Percentiles rank a stretch among this genome's conserved stretches.
phyloP scores from a whole-genome alignment of 2,888 invertebrate genomes.

The Strigamia transsilvanica region DNA sequence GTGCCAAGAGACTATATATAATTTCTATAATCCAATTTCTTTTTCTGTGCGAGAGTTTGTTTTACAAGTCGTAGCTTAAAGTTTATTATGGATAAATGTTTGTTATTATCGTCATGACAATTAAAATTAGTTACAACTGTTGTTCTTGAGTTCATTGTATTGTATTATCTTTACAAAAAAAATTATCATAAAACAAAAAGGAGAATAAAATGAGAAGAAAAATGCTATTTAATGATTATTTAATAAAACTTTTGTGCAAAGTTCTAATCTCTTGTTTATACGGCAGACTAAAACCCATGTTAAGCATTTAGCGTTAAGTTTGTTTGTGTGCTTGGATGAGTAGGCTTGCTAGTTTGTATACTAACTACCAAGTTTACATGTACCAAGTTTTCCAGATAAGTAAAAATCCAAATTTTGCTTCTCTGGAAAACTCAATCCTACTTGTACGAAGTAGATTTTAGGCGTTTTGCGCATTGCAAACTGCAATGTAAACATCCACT shows the following conservation, averaged over 20 bases:
- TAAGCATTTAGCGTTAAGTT: too few species aligned
- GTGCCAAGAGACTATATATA: constrained; percentile 30
- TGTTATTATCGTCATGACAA: constrained; percentile 16
- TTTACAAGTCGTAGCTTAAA: constrained; percentile 30
- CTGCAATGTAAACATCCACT: too few species aligned
- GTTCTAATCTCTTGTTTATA: too few species aligned
- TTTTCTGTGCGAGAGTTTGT: constrained; percentile 30
- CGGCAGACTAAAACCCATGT: too few species aligned
- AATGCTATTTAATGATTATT: constrained; percentile 13
- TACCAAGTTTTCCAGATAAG: too few species aligned
- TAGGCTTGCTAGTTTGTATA: too few species aligned
- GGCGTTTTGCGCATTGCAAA: too few species aligned
- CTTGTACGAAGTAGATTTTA: too few species aligned
- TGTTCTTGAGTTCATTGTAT: constrained; percentile 4
- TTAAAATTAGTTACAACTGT: constrained; percentile 26
- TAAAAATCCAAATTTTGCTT: too few species aligned
- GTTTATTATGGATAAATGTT: constrained; percentile 21
- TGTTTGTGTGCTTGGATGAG: too few species aligned
- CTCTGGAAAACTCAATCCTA: too few species aligned
- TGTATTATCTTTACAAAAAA: constrained; percentile 25
- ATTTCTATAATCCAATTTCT: constrained; percentile 25
- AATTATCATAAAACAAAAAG: not conserved
- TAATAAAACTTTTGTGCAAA: not conserved
- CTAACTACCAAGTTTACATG: too few species aligned
- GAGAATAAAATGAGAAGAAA: not conserved